phyloP scores from a whole-genome alignment of 2,113 vertebrate genomes.

The Bambusicola thoracicus region DNA sequence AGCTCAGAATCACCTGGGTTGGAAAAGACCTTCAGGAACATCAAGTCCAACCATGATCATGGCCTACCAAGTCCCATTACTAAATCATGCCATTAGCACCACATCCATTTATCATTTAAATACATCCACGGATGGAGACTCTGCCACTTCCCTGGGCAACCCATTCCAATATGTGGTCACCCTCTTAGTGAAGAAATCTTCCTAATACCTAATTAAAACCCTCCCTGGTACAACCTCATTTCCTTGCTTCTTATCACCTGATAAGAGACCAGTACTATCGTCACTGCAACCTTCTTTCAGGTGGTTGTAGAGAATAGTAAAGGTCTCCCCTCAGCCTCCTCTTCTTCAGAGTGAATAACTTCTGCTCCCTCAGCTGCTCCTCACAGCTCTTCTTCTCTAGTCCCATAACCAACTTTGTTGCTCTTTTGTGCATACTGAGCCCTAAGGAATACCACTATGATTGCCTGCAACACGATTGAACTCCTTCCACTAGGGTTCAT shows the following conservation, averaged over 20 bases:
- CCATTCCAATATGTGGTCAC: neutral
- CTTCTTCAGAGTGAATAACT: neutral
- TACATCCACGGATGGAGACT: neutral
- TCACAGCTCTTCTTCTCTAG: neutral
- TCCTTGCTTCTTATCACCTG: neutral
- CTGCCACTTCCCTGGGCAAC: neutral
- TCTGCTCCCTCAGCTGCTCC: neutral
- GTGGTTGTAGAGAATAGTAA: neutral
- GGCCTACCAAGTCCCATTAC: neutral
- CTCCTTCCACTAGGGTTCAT: neutral
- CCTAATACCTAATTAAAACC: neutral
- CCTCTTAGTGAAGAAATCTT: neutral
- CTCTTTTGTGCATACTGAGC: neutral
- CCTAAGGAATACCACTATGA: neutral
- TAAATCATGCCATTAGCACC: neutral
- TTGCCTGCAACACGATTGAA: neutral
- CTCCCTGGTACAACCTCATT: neutral
- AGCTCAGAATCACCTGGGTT: neutral
- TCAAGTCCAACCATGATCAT: neutral
- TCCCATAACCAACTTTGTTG: neutral
- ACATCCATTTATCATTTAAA: neutral
- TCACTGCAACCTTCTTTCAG: neutral
- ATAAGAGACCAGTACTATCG: neutral
- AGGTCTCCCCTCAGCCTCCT: neutral
- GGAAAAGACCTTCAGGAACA: neutral